A percentile compares a stretch with the other conserved stretches of the same genome.
phyloP scores from a whole-genome alignment of 2,888 invertebrate species.

The Schizotus pectinicornis region DNA sequence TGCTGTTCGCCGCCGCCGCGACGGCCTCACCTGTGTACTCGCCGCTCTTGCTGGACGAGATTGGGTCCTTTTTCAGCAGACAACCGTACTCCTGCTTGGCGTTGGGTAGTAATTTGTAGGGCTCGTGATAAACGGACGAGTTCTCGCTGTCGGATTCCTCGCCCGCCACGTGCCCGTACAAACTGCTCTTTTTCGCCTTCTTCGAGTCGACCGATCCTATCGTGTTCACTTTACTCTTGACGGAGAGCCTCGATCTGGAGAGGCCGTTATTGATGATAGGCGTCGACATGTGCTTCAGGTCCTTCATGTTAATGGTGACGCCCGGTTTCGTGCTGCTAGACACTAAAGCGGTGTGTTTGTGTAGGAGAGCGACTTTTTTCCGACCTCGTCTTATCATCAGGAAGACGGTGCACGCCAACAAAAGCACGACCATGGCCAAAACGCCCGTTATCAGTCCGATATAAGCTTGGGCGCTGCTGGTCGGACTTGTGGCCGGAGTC shows the following conservation, averaged over 20 bases:
- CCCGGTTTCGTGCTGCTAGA: slow-evolving; percentile 64
- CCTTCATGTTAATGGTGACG: slow-evolving; percentile 65
- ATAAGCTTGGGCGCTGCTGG: slow-evolving; percentile 64
- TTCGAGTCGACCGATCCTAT: slow-evolving; percentile 52
- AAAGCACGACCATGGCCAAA: slow-evolving; percentile 69
- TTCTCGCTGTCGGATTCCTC: slow-evolving; percentile 65
- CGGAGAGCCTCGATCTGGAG: slow-evolving; percentile 60
- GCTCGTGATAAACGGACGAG: slow-evolving; percentile 64
- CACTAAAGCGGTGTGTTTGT: slow-evolving; percentile 67
- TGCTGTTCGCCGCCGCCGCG: neutral
- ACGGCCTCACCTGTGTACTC: slow-evolving; percentile 60
- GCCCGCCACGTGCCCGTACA: slow-evolving; percentile 59
- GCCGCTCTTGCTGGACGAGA: slow-evolving; percentile 61
- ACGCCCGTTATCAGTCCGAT: slow-evolving; percentile 72
- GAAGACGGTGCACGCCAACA: slow-evolving; percentile 69
- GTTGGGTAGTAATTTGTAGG: slow-evolving; percentile 62
- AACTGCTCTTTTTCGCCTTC: slow-evolving; percentile 55
- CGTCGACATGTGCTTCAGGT: slow-evolving; percentile 63
- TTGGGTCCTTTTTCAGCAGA: slow-evolving; percentile 60
- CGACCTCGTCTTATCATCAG: slow-evolving; percentile 71
- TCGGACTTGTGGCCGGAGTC: slow-evolving; percentile 65
- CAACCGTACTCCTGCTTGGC: slow-evolving; percentile 62
- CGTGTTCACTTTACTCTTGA: slow-evolving; percentile 57
- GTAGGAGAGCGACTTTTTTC: slow-evolving; percentile 67
- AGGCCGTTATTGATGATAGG: slow-evolving; percentile 64